These are phyloP conservation scores for Lissonota sp. DNA, from an alignment of 2,888 invertebrate genomes.

Conservation along the genomic window DNA sequence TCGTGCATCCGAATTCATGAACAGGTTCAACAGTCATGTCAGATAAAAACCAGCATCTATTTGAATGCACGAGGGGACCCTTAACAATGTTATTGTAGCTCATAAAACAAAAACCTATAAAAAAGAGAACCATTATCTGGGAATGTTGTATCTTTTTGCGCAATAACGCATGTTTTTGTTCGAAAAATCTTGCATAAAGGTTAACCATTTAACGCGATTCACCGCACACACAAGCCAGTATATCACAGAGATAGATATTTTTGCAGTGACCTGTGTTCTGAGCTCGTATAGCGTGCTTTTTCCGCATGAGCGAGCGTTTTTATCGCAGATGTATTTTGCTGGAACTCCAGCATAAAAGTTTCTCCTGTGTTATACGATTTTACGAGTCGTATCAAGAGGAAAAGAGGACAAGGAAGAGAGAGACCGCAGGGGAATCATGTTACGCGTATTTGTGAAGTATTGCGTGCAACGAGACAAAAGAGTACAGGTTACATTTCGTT, in stretches of 20 bases:
- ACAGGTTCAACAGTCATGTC: no score
- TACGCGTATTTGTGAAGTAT: constrained; percentile 25
- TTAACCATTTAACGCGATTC: constrained; percentile 15
- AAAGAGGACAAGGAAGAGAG: neutral
- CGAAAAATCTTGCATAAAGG: constrained; percentile 29
- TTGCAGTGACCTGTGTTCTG: constrained; percentile 4
- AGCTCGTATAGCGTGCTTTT: constrained; percentile 9
- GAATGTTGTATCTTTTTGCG: no score
- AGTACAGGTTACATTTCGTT: neutral
- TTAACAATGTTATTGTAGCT: no score
- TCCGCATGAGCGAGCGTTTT: constrained; percentile 20
- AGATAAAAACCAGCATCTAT: no score
- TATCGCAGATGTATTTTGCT: constrained; percentile 14
- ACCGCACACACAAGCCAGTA: constrained; percentile 12
- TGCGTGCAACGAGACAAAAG: constrained; percentile 6
- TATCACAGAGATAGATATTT: constrained; percentile 3
- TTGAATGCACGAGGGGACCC: no score
- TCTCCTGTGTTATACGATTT: constrained; percentile 32
- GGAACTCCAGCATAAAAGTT: constrained; percentile 48
- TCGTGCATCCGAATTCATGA: no score
- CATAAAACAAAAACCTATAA: no score
- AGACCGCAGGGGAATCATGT: neutral
- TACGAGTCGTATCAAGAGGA: constrained; percentile 44
- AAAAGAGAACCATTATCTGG: no score
- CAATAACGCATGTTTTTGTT: neutral